Evolutionary conservation across 2,888 invertebrate genomes (phyloP).

Genomic region (Drosophila ezoana): DNA sequence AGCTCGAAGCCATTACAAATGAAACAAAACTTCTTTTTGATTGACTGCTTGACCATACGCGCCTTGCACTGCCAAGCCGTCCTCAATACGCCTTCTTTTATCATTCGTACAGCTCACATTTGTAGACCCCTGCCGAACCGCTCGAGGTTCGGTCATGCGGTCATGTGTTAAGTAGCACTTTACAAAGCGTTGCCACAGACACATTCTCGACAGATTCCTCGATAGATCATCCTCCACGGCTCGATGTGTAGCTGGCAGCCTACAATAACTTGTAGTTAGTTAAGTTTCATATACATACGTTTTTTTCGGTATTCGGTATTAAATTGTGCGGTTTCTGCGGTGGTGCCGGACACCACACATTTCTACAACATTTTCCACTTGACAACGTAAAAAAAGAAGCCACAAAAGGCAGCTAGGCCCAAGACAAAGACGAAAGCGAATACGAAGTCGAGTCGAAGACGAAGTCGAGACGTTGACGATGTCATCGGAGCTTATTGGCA

Average conservation of each 20-base stretch:
- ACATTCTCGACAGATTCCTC: constrained; percentile 13
- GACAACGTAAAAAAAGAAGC: constrained; percentile 74
- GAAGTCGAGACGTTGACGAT: constrained; percentile 30
- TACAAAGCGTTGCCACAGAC: constrained; percentile 29
- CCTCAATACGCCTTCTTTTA: too few relatives aligned
- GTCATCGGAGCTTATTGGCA: constrained; percentile 51
- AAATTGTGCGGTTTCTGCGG: constrained; percentile 81
- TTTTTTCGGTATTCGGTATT: constrained; percentile 70
- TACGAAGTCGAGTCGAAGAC: constrained; percentile 14
- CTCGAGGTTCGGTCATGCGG: constrained; percentile 18
- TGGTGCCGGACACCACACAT: constrained; percentile 69
- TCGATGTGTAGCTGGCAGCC: constrained; percentile 43
- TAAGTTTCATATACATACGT: constrained; percentile 41
- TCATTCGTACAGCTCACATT: background rate
- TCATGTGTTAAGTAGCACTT: constrained; percentile 37
- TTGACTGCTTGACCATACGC: background rate
- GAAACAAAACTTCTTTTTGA: background rate
- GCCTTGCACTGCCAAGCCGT: background rate
- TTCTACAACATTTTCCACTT: constrained; percentile 82
- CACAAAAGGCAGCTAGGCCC: constrained; percentile 62
- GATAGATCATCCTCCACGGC: constrained; percentile 32
- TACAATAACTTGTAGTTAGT: constrained; percentile 46
- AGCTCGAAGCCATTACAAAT: too few relatives aligned
- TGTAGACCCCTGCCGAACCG: background rate
- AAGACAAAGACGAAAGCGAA: constrained; percentile 35